Evolutionary conservation across 2,113 vertebrate genomes (phyloP), one percentile per base, ranked within the genome.

Genomic region (Oryzias celebensis): DNA sequence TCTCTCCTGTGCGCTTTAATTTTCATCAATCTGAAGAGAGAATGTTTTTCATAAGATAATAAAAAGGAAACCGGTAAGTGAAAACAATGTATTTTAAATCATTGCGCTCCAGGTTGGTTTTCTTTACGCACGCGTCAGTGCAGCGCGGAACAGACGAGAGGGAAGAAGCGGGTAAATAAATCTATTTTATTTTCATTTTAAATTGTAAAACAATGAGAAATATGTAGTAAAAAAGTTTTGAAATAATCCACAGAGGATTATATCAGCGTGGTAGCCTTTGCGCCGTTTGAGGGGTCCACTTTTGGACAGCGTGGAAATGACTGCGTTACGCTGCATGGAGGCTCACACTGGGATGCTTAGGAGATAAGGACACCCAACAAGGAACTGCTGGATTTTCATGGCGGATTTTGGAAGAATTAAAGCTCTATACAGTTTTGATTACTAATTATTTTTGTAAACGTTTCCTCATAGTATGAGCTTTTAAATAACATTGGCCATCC

Each of bases 81-180:
- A 24, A 14, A 0, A 14, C 4, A 13, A 57, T 57, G 5, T 2
- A 20, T 28, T 57, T 54, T 2, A 3, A 46, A 14, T 58, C 17
- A 2, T 12, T 43, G 23, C 22, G 41, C 50, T 15, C 41, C 16
- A 7, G 20, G 36, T 49, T 45, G 28, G 8, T 69, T 17, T 4
- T 69, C 68, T 50, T 77, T 87, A 79, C 80, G 80, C 80, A 77
- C 45, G 26, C 62, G 60, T 51, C 20, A 20, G 31, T 28, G 1
- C 59, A 62, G 70, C 75, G 28, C 36, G 1, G 62, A 65, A 70
- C 75, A 63, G 12, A 53, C 31, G 14, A 45, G 31, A 36, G 14
- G 6, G 14, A 42, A 8, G 17, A 17, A 56, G 3, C 16, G 49
- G 47, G 18, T n/a, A 36, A 52, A 20, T n/a, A 20, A 42, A 53